Base-by-base conservation (phyloP, 2,113 vertebrate species). In the Percopsis transmontana region DNA sequence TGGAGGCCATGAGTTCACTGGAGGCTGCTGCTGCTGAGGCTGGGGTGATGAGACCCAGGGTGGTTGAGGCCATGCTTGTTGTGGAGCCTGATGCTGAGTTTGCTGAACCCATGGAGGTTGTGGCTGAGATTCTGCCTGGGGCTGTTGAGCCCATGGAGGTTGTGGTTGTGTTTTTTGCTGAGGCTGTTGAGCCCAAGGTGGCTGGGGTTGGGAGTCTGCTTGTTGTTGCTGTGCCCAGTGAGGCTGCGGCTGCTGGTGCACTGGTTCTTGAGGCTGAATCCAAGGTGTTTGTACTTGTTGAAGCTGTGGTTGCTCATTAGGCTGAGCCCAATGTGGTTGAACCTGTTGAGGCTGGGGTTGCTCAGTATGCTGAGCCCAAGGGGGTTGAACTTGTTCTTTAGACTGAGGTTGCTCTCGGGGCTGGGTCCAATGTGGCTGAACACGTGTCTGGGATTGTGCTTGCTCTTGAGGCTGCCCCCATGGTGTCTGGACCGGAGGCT, bases 121-220 rank as follows among this genome's bases (percentile, higher is more conserved):
- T 70, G 79, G 79, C 62, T 88, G 81, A 56, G 83, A 45, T 61
- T 90, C 89, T 33, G 73, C 5, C 8, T 33, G 27, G 27, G 27
- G 56, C 14, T 85, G 85, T 38, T 74, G 87, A 73, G 53, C 67
- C 89, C 89, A 92, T 9, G 87, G 68, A 39, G 80, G 79, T 55
- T 87, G 79, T 11, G 41, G 51, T 60, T 86, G 75, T 2, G 74
- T 0, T 61, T 84, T 77, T 58, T 82, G 80, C 38, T 87, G 85
- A 5, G 83, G 69, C 62, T 90, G 85, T 48, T 85, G 62, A 23
- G 62, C 47, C 92, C 90, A 91, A 53, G 85, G 62, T 40, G 83
- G 72, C 57, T 85, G 81, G 54, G 65, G 65, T 20, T 80, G 83
- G 50, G 83, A 58, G 8, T 84, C 69, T 54, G 63, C 53, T 65